Percentiles rank a stretch among this genome's conserved stretches.
Conservation (phyloP, 2,797 vertebrate genomes). For the Cuculus canorus region DNA sequence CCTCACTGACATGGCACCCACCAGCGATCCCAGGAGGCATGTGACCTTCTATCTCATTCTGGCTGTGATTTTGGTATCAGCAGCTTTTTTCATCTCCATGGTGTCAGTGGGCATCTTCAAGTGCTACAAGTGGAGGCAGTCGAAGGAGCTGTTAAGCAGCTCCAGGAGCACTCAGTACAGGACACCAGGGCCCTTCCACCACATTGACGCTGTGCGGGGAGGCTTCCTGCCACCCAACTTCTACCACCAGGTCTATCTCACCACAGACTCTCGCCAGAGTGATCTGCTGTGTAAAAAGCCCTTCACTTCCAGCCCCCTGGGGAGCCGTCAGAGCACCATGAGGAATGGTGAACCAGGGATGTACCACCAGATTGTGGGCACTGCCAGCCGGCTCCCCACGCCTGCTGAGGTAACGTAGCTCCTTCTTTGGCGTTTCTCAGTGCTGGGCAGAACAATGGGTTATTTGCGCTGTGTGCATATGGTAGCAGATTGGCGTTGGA, state of each 20-base stretch:
- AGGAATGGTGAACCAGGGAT: conserved; percentile 76
- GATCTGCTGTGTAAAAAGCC: conserved; percentile 78
- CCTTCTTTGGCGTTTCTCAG: not conserved
- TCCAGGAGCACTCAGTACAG: conserved; percentile 76
- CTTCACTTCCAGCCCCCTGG: conserved; percentile 71
- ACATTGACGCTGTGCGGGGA: conserved; percentile 72
- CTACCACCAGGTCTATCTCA: conserved; percentile 81
- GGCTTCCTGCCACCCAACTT: conserved; percentile 72
- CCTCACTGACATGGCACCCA: conserved; percentile 73
- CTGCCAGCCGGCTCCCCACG: conserved; percentile 63
- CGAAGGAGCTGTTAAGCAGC: conserved; percentile 74
- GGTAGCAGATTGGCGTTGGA: accelerated
- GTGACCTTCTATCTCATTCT: conserved; percentile 86
- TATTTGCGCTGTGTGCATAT: accelerated
- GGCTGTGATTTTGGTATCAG: conserved; percentile 83
- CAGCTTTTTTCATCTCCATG: conserved; percentile 81
- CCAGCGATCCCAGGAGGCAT: conserved; percentile 76
- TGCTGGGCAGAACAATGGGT: not conserved
- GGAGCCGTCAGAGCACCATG: conserved; percentile 76
- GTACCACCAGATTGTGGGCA: conserved; percentile 78
- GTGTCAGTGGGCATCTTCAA: conserved; percentile 77
- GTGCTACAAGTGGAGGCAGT: conserved; percentile 79
- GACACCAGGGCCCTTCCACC: conserved; percentile 75
- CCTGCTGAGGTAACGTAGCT: conserved; percentile 74
- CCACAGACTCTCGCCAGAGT: conserved; percentile 78